Percentiles rank a stretch among this genome's conserved stretches.
Conservation (phyloP, 2,113 vertebrate species). For the Elgaria multicarinata region DNA sequence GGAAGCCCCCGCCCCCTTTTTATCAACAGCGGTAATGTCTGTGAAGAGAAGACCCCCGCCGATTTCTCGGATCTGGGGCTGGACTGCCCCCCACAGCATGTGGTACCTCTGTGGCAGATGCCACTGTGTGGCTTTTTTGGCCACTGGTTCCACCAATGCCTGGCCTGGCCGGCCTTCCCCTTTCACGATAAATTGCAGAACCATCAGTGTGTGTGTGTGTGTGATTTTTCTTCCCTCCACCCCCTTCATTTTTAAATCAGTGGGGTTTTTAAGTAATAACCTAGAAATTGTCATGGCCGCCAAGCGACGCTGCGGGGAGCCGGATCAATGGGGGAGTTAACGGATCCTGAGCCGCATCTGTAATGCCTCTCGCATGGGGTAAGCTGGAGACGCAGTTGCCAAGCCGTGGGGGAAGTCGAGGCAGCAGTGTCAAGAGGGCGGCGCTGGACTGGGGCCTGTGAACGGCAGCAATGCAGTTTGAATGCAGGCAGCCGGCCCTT, state of each 20-base stretch:
- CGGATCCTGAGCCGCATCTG: neutral
- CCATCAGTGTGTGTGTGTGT: neutral
- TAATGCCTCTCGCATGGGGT: neutral
- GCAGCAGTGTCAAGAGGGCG: too few relatives aligned
- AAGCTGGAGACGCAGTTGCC: too few relatives aligned
- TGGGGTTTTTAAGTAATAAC: neutral
- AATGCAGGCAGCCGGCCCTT: neutral
- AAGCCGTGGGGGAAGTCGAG: neutral
- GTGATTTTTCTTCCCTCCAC: neutral
- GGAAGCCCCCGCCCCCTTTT: neutral
- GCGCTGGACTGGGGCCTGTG: too few relatives aligned
- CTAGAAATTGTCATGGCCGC: neutral
- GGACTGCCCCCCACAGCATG: neutral
- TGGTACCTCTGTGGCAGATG: too few relatives aligned
- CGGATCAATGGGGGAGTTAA: conserved; percentile 2
- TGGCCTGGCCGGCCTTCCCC: neutral
- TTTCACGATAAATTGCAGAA: neutral
- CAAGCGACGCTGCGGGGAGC: neutral
- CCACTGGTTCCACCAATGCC: too few relatives aligned
- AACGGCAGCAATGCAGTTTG: neutral
- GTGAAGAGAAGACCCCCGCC: neutral
- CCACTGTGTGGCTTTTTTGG: neutral
- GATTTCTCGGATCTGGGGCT: too few relatives aligned
- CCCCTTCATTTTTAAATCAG: neutral
- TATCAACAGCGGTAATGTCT: neutral